phyloP scores from a whole-genome alignment of 1,140 invertebrate species.

The Leptinotarsa lineolata region DNA sequence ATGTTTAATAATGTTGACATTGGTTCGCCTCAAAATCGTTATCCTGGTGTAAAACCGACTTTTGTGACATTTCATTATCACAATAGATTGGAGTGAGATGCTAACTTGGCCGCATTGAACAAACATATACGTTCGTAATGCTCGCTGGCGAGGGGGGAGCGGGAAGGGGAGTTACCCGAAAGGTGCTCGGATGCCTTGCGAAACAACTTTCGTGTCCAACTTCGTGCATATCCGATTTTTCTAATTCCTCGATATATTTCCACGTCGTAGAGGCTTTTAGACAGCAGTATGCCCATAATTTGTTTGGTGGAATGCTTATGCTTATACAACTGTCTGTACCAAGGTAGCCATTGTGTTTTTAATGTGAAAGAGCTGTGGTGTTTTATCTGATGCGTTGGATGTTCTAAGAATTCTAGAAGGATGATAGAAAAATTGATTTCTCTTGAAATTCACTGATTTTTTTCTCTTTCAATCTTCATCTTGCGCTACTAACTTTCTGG shows the following conservation, averaged over 20 bases:
- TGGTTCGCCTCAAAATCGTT: conserved; percentile 16
- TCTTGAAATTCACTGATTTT: too few relatives aligned
- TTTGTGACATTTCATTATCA: conserved; percentile 31
- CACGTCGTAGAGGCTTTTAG: not conserved
- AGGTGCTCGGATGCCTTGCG: conserved; percentile 21
- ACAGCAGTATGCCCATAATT: not conserved
- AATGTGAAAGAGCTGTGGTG: not conserved
- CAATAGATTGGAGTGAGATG: conserved; percentile 30
- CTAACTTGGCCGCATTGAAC: conserved; percentile 26
- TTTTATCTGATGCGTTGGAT: too few relatives aligned
- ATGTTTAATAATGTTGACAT: conserved; percentile 31
- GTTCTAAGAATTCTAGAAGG: too few relatives aligned
- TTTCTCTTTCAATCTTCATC: too few relatives aligned
- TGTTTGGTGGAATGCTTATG: not conserved
- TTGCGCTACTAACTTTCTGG: too few relatives aligned
- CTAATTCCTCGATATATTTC: conserved; percentile 10
- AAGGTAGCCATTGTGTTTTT: not conserved
- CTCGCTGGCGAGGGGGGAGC: not conserved
- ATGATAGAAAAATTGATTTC: too few relatives aligned
- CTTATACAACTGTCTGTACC: not conserved
- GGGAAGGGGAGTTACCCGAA: not conserved
- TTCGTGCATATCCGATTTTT: conserved; percentile 28
- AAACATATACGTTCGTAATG: conserved; percentile 17
- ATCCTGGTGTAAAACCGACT: conserved; percentile 24
- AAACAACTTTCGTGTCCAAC: conserved; percentile 25